Percentiles rank a stretch among this genome's conserved stretches.
Evolutionary conservation across 2,888 invertebrate genomes (phyloP).

Genomic region (Apocheima hispidaria): DNA sequence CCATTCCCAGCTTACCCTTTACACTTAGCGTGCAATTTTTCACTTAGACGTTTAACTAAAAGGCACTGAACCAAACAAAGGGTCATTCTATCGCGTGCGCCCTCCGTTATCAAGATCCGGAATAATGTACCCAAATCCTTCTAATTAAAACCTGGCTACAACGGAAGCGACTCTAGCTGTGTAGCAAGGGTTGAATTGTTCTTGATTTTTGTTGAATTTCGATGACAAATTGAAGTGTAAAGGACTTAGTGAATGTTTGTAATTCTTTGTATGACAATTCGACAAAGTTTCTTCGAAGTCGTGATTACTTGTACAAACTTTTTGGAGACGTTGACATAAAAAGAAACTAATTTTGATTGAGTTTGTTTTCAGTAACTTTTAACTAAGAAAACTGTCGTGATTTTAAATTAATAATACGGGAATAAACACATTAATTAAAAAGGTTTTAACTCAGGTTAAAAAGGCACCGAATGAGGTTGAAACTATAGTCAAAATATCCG

Average conservation of each 20-base stretch:
- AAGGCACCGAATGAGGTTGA: too few species aligned
- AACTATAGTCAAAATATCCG: too few species aligned
- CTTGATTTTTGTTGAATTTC: constrained; percentile 18
- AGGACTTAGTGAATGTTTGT: constrained; percentile 32
- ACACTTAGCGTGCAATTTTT: constrained; percentile 64
- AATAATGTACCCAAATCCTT: constrained; percentile 64
- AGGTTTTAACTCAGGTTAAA: too few species aligned
- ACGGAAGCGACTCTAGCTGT: constrained; percentile 45
- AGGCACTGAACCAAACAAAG: constrained; percentile 60
- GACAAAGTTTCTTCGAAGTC: not conserved
- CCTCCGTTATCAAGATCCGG: constrained; percentile 64
- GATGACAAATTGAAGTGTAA: constrained; percentile 14
- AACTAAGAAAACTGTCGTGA: too few species aligned
- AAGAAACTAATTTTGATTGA: not conserved
- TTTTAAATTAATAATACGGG: too few species aligned
- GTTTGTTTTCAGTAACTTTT: not conserved
- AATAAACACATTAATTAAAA: too few species aligned
- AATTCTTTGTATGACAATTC: constrained; percentile 22
- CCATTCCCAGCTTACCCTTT: constrained; percentile 51
- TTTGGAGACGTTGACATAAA: not conserved
- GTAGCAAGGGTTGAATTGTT: constrained; percentile 23
- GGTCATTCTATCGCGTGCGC: constrained; percentile 69
- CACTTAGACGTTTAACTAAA: constrained; percentile 58
- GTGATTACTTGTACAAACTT: not conserved
- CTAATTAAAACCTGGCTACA: constrained; percentile 77